Evolutionary conservation across 2,113 vertebrate genomes (phyloP).

Genomic region (Irena cyanogastra): DNA sequence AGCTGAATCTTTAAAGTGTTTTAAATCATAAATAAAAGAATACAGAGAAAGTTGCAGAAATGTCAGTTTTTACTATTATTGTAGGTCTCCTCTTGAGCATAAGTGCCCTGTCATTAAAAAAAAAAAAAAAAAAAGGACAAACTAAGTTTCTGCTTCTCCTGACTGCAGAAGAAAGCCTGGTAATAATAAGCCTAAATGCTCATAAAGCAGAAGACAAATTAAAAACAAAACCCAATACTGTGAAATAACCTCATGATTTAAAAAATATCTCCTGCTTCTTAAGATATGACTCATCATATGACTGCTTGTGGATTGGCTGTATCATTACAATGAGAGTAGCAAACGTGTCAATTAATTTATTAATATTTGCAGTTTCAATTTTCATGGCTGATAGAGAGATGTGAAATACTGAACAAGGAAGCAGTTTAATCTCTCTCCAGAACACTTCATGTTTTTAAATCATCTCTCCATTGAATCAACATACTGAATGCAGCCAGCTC

Average conservation of each 20-base stretch:
- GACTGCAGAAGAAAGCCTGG: background rate
- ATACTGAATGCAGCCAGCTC: background rate
- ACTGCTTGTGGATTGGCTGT: background rate
- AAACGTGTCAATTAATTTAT: constrained; percentile 24
- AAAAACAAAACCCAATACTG: background rate
- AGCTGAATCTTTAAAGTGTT: background rate
- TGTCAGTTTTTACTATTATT: background rate
- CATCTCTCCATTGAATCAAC: background rate
- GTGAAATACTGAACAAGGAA: constrained; percentile 6
- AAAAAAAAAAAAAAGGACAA: background rate
- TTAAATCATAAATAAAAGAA: background rate
- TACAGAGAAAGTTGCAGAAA: background rate
- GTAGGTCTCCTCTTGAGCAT: background rate
- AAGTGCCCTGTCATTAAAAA: background rate
- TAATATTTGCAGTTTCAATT: constrained; percentile 24
- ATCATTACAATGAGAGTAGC: background rate
- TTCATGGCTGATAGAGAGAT: constrained; percentile 12
- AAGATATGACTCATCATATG: background rate
- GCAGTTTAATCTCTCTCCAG: constrained; percentile 35
- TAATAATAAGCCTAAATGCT: background rate
- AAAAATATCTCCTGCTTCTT: background rate
- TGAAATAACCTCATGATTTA: background rate
- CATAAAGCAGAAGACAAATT: background rate
- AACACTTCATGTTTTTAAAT: constrained; percentile 32
- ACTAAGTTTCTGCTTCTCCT: background rate